Percentiles rank a stretch among this genome's conserved stretches.
These are phyloP conservation scores for Oxycera nigricornis DNA, from an alignment of 2,888 invertebrate genomes.

Conservation along the genomic window DNA sequence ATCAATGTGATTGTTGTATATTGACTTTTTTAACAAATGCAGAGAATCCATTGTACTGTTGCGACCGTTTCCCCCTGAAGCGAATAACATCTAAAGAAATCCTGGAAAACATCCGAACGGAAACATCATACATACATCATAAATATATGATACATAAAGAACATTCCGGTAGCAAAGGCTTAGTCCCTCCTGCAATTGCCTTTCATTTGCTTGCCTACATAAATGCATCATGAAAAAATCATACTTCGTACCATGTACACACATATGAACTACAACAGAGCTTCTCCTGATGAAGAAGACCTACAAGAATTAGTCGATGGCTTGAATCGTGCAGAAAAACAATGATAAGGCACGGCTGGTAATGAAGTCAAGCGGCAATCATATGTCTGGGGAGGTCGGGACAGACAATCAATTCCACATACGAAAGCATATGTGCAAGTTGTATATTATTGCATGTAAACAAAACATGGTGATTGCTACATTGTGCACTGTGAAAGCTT, in stretches of 20 bases:
- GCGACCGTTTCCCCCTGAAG: too few species aligned
- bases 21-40: too few species aligned
- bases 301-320: not conserved
- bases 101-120: too few species aligned
- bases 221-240: not conserved
- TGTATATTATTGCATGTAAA: constrained; percentile 8
- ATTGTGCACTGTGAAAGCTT: not conserved
- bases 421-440: not conserved
- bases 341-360: constrained; percentile 8
- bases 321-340: constrained; percentile 4
- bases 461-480: constrained; percentile 21
- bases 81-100: too few species aligned
- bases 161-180: too few species aligned
- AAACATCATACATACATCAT: too few species aligned
- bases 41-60: too few species aligned
- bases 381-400: not conserved
- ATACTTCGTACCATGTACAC: not conserved
- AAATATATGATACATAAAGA: too few species aligned
- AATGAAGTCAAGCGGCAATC: constrained; percentile 17
- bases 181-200: too few species aligned
- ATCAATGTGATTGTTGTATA: too few species aligned
- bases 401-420: constrained; percentile 6
- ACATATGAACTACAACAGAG: not conserved
- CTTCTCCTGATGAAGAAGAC: not conserved
- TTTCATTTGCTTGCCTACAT: too few species aligned